Percentiles rank a stretch among this genome's conserved stretches.
phyloP scores from a whole-genome alignment of 2,113 vertebrate species.

The Sapajus apella region DNA sequence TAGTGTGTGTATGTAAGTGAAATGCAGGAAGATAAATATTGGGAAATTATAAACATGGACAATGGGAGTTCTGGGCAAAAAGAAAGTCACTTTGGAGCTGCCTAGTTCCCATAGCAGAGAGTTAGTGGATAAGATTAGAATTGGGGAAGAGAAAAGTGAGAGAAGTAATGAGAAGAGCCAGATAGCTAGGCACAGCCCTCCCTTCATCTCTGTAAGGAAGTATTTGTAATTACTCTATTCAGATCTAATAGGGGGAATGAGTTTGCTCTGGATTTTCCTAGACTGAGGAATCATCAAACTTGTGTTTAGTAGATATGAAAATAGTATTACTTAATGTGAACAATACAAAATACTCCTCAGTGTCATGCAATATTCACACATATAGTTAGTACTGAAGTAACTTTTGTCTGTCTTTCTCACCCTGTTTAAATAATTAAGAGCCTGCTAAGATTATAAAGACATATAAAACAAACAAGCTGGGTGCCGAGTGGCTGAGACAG shows the following conservation, averaged over 20 bases:
- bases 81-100: neutral
- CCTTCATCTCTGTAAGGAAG: neutral
- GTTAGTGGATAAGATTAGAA: neutral
- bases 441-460: neutral
- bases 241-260: neutral
- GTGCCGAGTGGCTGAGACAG: too few relatives aligned
- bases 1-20: too few relatives aligned
- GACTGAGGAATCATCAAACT: neutral
- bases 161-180: neutral
- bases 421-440: neutral
- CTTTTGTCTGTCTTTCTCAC: neutral
- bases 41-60: neutral
- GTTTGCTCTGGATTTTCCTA: neutral
- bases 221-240: neutral
- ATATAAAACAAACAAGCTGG: neutral
- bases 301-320: neutral
- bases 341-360: neutral
- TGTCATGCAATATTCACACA: neutral
- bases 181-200: fast-evolving
- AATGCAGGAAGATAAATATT: neutral
- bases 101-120: neutral
- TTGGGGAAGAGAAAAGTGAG: neutral
- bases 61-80: neutral
- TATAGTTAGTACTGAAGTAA: neutral
- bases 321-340: neutral